Conservation (phyloP, 2,113 vertebrate genomes). For the Barbus barbus region DNA sequence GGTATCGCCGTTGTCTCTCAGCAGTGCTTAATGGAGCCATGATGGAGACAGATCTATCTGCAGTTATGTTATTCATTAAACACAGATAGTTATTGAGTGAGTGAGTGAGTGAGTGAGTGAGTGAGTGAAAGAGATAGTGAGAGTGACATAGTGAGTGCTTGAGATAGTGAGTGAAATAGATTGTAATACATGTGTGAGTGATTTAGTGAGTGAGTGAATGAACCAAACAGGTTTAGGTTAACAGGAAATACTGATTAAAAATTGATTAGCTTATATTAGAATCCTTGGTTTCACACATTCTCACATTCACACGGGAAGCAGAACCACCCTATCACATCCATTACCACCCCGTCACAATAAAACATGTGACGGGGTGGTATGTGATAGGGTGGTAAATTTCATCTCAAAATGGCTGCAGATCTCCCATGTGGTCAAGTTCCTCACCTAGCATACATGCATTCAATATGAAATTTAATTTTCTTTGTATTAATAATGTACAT, state of each 20-base stretch:
- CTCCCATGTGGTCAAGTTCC: not conserved
- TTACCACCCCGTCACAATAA: not conserved
- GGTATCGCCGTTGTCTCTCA: too few relatives aligned
- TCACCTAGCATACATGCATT: not conserved
- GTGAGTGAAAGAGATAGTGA: not conserved
- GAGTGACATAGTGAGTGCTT: not conserved
- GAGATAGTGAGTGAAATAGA: not conserved
- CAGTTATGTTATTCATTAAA: too few relatives aligned
- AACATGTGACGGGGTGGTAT: slow-evolving; percentile 1
- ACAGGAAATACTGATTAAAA: not conserved
- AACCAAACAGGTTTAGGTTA: not conserved
- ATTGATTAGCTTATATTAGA: not conserved
- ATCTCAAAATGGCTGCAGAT: not conserved
- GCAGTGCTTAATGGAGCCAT: too few relatives aligned
- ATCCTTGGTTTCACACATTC: not conserved
- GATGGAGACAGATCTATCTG: too few relatives aligned
- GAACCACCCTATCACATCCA: not conserved
- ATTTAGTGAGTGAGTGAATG: not conserved
- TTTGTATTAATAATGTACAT: not conserved
- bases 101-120: not conserved
- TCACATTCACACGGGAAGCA: not conserved
- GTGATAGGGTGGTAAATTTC: not conserved
- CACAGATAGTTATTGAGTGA: not conserved
- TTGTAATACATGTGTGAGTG: not conserved
- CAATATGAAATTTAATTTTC: not conserved